Percentiles rank a stretch among this genome's conserved stretches.
Conservation (phyloP, 2,888 invertebrate species). For the Cephonodes hylas region DNA sequence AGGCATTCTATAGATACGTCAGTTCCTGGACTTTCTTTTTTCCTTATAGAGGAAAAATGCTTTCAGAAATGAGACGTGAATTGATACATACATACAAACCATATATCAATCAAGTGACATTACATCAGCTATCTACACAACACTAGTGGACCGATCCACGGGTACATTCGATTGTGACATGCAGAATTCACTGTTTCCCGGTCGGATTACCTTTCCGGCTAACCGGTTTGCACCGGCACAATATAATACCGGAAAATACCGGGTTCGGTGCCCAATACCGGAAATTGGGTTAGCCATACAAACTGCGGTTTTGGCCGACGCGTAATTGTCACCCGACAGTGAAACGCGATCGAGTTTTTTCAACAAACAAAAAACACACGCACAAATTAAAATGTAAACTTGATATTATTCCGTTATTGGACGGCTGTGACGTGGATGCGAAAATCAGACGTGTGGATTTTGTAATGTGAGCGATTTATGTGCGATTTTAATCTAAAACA, state of each 20-base stretch:
- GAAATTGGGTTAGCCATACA: constrained; percentile 26
- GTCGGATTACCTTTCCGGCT: not conserved
- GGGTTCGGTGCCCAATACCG: constrained; percentile 18
- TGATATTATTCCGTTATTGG: not conserved
- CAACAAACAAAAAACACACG: constrained; percentile 4
- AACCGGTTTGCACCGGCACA: not conserved
- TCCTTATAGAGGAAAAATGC: too few species aligned
- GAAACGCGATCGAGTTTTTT: not conserved
- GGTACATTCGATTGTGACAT: not conserved
- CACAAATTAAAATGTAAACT: not conserved
- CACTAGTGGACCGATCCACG: too few species aligned
- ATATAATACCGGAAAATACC: constrained; percentile 17
- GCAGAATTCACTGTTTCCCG: not conserved
- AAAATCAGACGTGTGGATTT: not conserved
- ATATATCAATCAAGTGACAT: too few species aligned
- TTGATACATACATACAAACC: too few species aligned
- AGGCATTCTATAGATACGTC: too few species aligned
- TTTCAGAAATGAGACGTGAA: too few species aligned
- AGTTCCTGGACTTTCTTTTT: too few species aligned
- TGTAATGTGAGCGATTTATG: not conserved
- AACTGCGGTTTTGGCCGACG: constrained; percentile 18
- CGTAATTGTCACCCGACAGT: constrained; percentile 16
- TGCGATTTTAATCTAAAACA: too few species aligned
- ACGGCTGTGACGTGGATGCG: not conserved
- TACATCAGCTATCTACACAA: too few species aligned